Percentiles rank a stretch among this genome's conserved stretches.
Conservation (phyloP, 1,140 invertebrate species). For the Harpegnathos saltator region DNA sequence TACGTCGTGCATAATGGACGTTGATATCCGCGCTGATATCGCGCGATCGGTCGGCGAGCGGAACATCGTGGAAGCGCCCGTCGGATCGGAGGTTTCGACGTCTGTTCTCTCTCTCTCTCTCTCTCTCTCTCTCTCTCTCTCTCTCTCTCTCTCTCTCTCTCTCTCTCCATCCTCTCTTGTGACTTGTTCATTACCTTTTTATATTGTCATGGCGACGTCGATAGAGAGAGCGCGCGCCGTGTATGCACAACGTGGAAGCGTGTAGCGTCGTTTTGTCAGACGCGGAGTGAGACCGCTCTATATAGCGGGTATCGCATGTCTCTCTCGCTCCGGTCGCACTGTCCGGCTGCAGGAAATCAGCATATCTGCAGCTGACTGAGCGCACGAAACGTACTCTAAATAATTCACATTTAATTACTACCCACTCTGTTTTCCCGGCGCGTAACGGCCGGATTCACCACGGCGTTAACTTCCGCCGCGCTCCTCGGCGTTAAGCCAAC, state of each 20-base stretch:
- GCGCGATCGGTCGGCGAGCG: neutral
- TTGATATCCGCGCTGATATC: neutral
- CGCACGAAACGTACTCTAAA: constrained; percentile 63
- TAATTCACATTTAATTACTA: constrained; percentile 69
- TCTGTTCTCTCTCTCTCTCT: neutral
- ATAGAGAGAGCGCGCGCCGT: no score
- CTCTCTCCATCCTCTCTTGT: no score
- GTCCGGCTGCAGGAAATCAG: neutral
- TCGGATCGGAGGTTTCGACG: neutral
- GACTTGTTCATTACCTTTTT: constrained; percentile 44
- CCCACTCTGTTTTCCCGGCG: constrained; percentile 18
- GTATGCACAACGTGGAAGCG: neutral
- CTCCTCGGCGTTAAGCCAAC: constrained; percentile 12
- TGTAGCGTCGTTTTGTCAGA: constrained; percentile 26
- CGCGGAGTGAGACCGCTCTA: neutral
- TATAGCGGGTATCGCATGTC: constrained; percentile 25
- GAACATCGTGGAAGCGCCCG: neutral
- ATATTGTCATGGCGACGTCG: no score
- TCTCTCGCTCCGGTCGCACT: neutral
- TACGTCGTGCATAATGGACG: constrained; percentile 4
- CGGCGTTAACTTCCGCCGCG: neutral
- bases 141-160: no score
- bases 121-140: no score
- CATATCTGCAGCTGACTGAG: constrained; percentile 58
- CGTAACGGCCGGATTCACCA: constrained; percentile 31